phyloP scores from a whole-genome alignment of 1,140 invertebrate genomes.

The Epicauta chinensis region DNA sequence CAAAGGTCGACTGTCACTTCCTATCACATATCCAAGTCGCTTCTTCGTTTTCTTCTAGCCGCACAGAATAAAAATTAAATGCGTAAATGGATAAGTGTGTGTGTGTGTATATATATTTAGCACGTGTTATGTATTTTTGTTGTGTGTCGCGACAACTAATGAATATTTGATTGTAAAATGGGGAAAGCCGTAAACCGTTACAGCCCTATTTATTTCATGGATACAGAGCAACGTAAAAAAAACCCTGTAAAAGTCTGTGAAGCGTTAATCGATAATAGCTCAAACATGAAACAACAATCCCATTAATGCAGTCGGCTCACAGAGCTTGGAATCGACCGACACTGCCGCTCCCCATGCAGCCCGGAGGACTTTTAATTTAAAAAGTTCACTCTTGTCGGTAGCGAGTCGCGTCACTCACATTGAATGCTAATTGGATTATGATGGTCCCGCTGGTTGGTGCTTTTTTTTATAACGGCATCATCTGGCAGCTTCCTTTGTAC shows the following conservation, averaged over 20 bases:
- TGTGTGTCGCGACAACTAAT: too few species aligned
- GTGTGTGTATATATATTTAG: too few species aligned
- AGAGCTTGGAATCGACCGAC: conserved; percentile 4
- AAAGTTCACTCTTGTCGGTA: conserved; percentile 29
- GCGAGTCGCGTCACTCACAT: conserved; percentile 30
- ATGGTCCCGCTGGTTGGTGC: conserved; percentile 31
- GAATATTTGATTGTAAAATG: too few species aligned
- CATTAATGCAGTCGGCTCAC: conserved; percentile 27
- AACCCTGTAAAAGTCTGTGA: not conserved
- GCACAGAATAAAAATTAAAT: too few species aligned
- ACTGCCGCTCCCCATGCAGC: conserved; percentile 19
- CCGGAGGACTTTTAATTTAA: conserved; percentile 35
- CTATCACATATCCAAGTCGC: too few species aligned
- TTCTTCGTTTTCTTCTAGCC: too few species aligned
- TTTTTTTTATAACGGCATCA: conserved; percentile 32
- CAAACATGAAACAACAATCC: conserved; percentile 29
- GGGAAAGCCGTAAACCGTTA: too few species aligned
- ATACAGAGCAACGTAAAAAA: not conserved
- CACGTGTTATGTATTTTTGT: too few species aligned
- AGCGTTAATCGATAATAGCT: conserved; percentile 20
- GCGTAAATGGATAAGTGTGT: too few species aligned
- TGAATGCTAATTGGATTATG: conserved; percentile 40
- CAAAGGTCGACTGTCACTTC: too few species aligned
- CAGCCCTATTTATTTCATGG: too few species aligned
- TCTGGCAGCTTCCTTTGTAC: conserved; percentile 30